Evolutionary conservation across 2,888 invertebrate species (phyloP).

Genomic region (Leptarthrus brevirostris): DNA sequence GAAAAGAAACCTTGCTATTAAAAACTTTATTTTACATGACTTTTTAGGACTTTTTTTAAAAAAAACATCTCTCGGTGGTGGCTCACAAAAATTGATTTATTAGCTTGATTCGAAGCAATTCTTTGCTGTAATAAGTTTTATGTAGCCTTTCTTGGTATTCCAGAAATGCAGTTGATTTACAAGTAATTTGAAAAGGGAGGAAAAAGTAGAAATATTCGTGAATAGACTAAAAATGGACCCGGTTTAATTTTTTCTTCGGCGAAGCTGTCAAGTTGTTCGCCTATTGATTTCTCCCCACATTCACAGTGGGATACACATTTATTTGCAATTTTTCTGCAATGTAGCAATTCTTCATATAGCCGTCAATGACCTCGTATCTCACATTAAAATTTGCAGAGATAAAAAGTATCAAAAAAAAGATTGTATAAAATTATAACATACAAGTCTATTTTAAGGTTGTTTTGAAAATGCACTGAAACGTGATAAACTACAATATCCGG

Average conservation of each 20-base stretch:
- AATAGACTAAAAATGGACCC: background rate
- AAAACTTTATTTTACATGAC: conserved; percentile 15
- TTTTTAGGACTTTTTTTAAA: conserved; percentile 12
- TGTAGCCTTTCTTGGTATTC: background rate
- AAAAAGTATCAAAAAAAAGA: background rate
- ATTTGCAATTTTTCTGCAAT: background rate
- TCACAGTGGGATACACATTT: conserved; percentile 18
- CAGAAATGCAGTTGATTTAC: background rate
- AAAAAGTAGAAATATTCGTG: background rate
- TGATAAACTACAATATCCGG: conserved; percentile 11
- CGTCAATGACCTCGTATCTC: conserved; percentile 32
- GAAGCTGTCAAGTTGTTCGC: conserved; percentile 18
- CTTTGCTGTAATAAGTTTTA: background rate
- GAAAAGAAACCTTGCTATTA: too few relatives aligned
- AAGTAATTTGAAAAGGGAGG: background rate
- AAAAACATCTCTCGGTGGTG: conserved; percentile 43
- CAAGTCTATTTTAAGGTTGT: background rate
- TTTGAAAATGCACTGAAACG: conserved; percentile 8
- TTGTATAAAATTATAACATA: background rate
- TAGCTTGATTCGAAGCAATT: too few relatives aligned
- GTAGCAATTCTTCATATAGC: background rate
- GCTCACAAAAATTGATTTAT: conserved; percentile 48
- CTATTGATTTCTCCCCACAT: background rate
- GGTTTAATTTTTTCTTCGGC: conserved; percentile 11
- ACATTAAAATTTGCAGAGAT: conserved; percentile 33